A percentile compares a stretch with the other conserved stretches of the same genome.
Evolutionary conservation across 1,140 invertebrate species (phyloP).

Genomic region (Coenobita brevimanus): DNA sequence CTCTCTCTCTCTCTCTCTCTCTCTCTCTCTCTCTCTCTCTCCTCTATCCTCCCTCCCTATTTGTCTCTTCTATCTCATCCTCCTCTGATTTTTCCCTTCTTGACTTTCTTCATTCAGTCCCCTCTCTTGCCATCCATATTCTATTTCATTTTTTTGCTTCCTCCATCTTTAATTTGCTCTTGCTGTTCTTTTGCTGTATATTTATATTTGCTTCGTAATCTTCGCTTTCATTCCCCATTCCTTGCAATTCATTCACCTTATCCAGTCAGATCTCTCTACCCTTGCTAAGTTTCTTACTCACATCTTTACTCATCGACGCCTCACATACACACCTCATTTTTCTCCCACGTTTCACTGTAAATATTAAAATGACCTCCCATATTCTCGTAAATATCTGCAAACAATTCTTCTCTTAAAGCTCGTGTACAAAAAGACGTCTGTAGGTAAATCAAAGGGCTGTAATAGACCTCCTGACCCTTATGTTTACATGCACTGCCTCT

Average conservation of each 20-base stretch:
- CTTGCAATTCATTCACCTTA: too few species aligned
- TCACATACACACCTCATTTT: too few species aligned
- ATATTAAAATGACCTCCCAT: too few species aligned
- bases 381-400: too few species aligned
- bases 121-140: background rate
- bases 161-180: background rate
- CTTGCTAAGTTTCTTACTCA: background rate
- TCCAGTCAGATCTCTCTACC: too few species aligned
- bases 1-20: background rate
- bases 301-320: background rate
- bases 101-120: background rate
- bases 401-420: too few species aligned
- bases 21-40: background rate
- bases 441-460: too few species aligned
- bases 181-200: background rate
- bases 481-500: too few species aligned
- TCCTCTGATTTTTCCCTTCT: background rate
- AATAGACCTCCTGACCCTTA: too few species aligned
- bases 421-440: too few species aligned
- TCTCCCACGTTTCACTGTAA: too few species aligned
- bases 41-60: background rate
- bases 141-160: background rate
- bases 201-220: background rate
- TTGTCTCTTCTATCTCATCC: background rate
- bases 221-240: too few species aligned